These are phyloP conservation scores for Calycopis cecrops DNA, from an alignment of 1,140 invertebrate genomes.

Conservation along the genomic window DNA sequence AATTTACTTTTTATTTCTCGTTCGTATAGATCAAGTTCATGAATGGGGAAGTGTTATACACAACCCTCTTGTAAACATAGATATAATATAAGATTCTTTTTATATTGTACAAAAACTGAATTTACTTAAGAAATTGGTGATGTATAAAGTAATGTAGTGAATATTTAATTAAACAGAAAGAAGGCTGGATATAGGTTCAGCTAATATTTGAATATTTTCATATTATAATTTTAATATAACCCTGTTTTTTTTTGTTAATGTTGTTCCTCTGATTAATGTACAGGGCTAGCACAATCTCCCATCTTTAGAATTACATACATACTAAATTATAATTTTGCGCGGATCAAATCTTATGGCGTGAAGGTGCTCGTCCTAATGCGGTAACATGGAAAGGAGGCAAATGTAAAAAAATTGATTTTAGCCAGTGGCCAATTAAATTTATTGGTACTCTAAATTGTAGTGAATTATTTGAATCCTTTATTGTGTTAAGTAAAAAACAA, in stretches of 20 bases:
- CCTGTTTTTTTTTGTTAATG: conserved; percentile 72
- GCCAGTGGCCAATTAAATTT: conserved; percentile 73
- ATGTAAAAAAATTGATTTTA: conserved; percentile 68
- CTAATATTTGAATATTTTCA: conserved; percentile 74
- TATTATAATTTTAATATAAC: conserved; percentile 76
- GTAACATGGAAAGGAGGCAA: conserved; percentile 49
- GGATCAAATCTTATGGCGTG: conserved; percentile 24
- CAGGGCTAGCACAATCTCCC: conserved; percentile 48
- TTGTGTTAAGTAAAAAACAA: conserved; percentile 27
- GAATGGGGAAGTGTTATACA: conserved; percentile 59
- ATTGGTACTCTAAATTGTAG: conserved; percentile 67
- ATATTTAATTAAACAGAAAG: conserved; percentile 74
- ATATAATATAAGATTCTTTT: conserved; percentile 73
- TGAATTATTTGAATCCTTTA: conserved; percentile 54
- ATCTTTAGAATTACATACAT: conserved; percentile 26
- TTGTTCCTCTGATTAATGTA: conserved; percentile 66
- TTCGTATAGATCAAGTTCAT: conserved; percentile 63
- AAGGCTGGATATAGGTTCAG: conserved; percentile 65
- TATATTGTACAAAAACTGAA: conserved; percentile 75
- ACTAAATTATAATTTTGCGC: conserved; percentile 17
- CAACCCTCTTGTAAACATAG: conserved; percentile 60
- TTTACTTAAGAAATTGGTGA: conserved; percentile 74
- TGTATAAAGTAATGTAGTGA: conserved; percentile 73
- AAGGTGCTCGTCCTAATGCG: conserved; percentile 45
- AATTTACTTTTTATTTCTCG: conserved; percentile 62